Evolutionary conservation across 92 coral and sea anemone genomes (phyloP).

Genomic region (Porites lobata): DNA sequence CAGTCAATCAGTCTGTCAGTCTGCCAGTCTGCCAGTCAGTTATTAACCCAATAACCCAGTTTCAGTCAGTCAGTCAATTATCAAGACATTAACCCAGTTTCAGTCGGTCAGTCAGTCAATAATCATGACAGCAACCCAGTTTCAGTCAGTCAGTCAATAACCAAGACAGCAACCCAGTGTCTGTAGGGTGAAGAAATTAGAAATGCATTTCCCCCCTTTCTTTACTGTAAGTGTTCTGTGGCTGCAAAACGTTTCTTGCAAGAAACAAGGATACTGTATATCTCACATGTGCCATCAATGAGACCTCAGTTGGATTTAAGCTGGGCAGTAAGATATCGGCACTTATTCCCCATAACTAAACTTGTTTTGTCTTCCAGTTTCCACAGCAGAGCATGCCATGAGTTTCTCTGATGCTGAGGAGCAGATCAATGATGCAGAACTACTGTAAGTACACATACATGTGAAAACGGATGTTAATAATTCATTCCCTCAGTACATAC

Average conservation of each 20-base stretch:
- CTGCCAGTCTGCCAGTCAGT: background rate
- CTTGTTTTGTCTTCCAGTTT: slow-evolving; percentile 60
- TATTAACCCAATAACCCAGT: too few relatives aligned
- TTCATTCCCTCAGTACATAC: too few relatives aligned
- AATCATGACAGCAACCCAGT: too few relatives aligned
- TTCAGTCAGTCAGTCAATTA: background rate
- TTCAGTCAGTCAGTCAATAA: background rate
- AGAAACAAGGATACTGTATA: too few relatives aligned
- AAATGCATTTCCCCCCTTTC: background rate
- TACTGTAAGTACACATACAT: slow-evolving; percentile 71
- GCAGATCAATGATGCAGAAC: slow-evolving; percentile 90
- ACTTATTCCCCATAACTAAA: background rate
- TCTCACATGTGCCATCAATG: too few relatives aligned
- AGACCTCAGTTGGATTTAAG: too few relatives aligned
- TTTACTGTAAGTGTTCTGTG: too few relatives aligned
- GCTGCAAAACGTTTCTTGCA: too few relatives aligned
- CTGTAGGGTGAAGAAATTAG: too few relatives aligned
- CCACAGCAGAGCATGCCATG: slow-evolving; percentile 88
- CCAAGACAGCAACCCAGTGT: background rate
- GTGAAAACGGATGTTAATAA: too few relatives aligned
- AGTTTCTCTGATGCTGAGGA: slow-evolving; percentile 98
- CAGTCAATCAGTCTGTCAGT: background rate
- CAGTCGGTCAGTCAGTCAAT: background rate
- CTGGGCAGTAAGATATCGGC: background rate
- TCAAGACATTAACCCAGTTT: background rate